These are phyloP conservation scores for Ditula angustiorana DNA, from an alignment of 2,888 invertebrate genomes.

Conservation along the genomic window DNA sequence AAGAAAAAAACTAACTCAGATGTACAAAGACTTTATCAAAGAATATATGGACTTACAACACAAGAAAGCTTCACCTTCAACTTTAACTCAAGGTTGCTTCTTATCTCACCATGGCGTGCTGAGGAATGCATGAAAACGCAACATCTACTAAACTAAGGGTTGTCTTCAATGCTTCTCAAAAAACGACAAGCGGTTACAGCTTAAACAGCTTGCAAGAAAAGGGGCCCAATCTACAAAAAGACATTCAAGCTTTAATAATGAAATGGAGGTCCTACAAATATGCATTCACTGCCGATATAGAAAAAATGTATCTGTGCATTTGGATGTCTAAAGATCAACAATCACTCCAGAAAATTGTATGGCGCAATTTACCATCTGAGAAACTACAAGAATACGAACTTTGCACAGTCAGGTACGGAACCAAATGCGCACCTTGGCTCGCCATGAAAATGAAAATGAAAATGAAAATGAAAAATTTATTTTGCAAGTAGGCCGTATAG, in stretches of 20 bases:
- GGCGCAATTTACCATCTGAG: too few species aligned
- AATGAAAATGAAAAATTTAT: too few species aligned
- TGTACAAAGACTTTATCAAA: slow-evolving; percentile 41
- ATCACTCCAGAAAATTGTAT: slow-evolving; percentile 43
- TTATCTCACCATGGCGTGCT: slow-evolving; percentile 1
- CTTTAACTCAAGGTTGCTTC: background rate
- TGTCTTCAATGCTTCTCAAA: slow-evolving; percentile 5
- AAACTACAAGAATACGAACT: too few species aligned
- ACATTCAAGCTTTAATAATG: slow-evolving; percentile 38
- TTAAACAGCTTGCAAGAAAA: slow-evolving; percentile 46
- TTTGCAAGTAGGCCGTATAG: too few species aligned
- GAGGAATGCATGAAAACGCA: background rate
- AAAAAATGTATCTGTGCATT: slow-evolving; percentile 46
- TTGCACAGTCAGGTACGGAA: too few species aligned
- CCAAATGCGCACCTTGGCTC: too few species aligned
- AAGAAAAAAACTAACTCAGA: background rate
- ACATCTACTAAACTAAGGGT: slow-evolving; percentile 1
- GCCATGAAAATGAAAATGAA: too few species aligned
- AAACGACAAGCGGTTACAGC: background rate
- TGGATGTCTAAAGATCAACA: slow-evolving; percentile 39
- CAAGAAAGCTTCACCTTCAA: background rate
- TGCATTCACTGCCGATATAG: slow-evolving; percentile 44
- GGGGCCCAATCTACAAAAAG: slow-evolving; percentile 43
- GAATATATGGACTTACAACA: slow-evolving; percentile 12
- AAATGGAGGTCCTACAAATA: slow-evolving; percentile 43